These are phyloP conservation scores for Phlogophora meticulosa DNA, from an alignment of 2,888 invertebrate species.

Conservation along the genomic window DNA sequence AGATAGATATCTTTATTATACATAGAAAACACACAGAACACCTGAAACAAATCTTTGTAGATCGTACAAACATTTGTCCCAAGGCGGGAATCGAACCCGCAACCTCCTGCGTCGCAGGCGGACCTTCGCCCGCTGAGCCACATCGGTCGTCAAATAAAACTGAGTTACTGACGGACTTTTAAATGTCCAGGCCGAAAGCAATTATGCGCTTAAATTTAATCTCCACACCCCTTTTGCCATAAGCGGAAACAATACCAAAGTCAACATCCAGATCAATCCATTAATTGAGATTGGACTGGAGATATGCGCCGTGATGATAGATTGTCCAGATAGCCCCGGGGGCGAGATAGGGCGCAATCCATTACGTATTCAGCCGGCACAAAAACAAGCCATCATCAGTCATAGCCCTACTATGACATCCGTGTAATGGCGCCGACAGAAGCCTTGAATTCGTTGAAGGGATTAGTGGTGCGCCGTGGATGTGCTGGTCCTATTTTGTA, in stretches of 20 bases:
- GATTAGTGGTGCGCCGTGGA: neutral
- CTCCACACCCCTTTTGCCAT: neutral
- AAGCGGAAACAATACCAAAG: conserved; percentile 3
- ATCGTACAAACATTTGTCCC: too few relatives aligned
- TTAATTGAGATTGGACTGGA: conserved; percentile 33
- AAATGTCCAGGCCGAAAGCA: neutral
- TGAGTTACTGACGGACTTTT: neutral
- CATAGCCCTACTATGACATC: conserved; percentile 45
- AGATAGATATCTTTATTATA: too few relatives aligned
- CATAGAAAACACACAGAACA: too few relatives aligned
- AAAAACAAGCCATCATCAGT: conserved; percentile 55
- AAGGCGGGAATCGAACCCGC: too few relatives aligned
- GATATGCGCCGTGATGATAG: conserved; percentile 45
- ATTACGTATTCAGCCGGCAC: conserved; percentile 57
- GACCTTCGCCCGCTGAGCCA: too few relatives aligned
- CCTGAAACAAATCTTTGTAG: too few relatives aligned
- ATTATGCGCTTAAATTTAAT: conserved; percentile 14
- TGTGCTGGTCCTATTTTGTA: neutral
- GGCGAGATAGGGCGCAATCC: conserved; percentile 48
- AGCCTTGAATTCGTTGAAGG: conserved; percentile 19
- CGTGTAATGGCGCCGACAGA: conserved; percentile 30
- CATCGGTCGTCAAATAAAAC: conserved; percentile 32
- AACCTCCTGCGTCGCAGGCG: too few relatives aligned
- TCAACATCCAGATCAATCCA: conserved; percentile 25
- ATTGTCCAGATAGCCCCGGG: conserved; percentile 42